Evolutionary conservation across 2,888 invertebrate species (phyloP).

Genomic region (Cerastoderma edule): DNA sequence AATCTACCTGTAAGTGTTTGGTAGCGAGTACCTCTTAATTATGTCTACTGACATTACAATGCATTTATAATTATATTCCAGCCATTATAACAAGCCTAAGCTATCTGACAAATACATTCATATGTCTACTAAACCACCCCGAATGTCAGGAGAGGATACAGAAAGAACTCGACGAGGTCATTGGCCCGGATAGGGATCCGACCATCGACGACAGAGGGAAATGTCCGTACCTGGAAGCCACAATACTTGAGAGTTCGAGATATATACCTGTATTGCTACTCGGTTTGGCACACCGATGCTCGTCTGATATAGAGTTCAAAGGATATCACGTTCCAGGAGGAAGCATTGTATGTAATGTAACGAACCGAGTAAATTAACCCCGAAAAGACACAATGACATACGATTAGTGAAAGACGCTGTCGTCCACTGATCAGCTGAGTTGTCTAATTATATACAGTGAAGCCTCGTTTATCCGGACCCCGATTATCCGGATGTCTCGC

Average conservation of each 20-base stretch:
- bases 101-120: not conserved
- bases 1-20: too few relatives aligned
- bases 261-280: not conserved
- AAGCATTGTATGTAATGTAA: conserved; percentile 8
- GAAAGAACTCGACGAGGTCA: conserved; percentile 11
- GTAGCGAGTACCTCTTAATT: too few relatives aligned
- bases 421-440: too few relatives aligned
- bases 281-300: not conserved
- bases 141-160: conserved; percentile 12
- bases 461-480: too few relatives aligned
- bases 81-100: too few relatives aligned
- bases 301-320: not conserved
- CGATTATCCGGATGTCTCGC: too few relatives aligned
- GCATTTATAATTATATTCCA: too few relatives aligned
- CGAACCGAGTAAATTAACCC: too few relatives aligned
- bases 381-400: too few relatives aligned
- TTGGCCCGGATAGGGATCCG: conserved; percentile 9
- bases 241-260: not conserved
- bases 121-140: conserved; percentile 9
- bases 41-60: too few relatives aligned
- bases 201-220: not conserved
- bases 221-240: conserved; percentile 10
- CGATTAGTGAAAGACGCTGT: too few relatives aligned
- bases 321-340: not conserved
- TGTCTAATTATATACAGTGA: too few relatives aligned